A percentile compares a stretch with the other conserved stretches of the same genome.
Conservation (phyloP, 2,113 vertebrate genomes). For the Pristiophorus japonicus region DNA sequence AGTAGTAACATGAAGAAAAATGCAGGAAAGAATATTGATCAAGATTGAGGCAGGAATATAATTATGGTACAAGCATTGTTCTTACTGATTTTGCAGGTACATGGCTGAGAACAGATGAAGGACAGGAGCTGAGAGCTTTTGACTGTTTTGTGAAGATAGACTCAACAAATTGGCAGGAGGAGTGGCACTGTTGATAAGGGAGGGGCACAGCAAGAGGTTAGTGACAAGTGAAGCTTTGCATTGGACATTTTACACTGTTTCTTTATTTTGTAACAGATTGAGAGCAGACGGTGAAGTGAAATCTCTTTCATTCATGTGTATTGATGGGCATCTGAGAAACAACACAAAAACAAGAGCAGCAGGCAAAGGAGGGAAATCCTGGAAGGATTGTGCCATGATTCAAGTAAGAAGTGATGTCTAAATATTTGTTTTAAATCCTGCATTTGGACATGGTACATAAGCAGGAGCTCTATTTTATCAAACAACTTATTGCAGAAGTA, state of each 20-base stretch:
- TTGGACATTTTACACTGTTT: neutral
- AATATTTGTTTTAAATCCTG: neutral
- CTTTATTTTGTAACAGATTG: neutral
- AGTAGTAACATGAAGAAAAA: neutral
- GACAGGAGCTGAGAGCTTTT: neutral
- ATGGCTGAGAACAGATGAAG: neutral
- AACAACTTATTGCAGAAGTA: neutral
- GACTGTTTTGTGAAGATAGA: neutral
- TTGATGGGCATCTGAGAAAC: neutral
- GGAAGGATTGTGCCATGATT: neutral
- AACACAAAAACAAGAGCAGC: neutral
- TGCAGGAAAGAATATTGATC: no score
- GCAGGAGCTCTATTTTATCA: neutral
- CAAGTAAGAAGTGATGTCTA: neutral
- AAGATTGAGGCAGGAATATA: neutral
- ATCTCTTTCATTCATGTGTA: neutral
- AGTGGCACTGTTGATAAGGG: neutral
- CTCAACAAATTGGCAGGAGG: neutral
- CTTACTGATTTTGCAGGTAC: neutral
- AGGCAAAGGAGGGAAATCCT: neutral
- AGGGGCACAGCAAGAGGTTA: neutral
- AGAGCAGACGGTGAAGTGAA: neutral
- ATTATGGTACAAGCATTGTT: neutral
- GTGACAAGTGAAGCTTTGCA: neutral
- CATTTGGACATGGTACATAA: neutral